phyloP scores from a whole-genome alignment of 2,888 invertebrate genomes.

The Notodonta ziczac region DNA sequence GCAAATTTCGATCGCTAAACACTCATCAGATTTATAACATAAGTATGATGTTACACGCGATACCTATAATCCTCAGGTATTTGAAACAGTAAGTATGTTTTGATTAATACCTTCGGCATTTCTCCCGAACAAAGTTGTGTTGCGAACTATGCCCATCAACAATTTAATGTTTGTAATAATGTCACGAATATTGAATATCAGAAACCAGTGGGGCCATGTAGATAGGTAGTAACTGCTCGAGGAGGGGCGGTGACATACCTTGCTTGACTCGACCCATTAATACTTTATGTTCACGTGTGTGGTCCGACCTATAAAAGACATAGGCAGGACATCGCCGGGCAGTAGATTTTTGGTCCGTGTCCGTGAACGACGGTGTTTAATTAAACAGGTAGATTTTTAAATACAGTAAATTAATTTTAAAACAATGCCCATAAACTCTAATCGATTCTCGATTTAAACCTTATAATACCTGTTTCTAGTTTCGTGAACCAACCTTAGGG shows the following conservation, averaged over 20 bases:
- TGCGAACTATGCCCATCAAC: constrained; percentile 55
- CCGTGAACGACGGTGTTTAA: constrained; percentile 55
- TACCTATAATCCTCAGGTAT: constrained; percentile 11
- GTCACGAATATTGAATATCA: constrained; percentile 63
- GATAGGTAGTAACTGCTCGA: constrained; percentile 16
- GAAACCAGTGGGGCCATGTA: constrained; percentile 44
- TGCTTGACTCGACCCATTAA: constrained; percentile 24
- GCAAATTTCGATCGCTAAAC: not conserved
- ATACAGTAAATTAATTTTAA: not conserved
- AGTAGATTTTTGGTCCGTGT: constrained; percentile 65
- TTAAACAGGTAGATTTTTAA: constrained; percentile 55
- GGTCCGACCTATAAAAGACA: constrained; percentile 76
- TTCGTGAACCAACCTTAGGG: not conserved
- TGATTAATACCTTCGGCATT: constrained; percentile 43
- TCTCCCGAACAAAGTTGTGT: constrained; percentile 46
- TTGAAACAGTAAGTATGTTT: constrained; percentile 22
- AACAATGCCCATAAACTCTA: not conserved
- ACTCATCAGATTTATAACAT: not conserved
- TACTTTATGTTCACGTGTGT: constrained; percentile 36
- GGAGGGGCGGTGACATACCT: constrained; percentile 57
- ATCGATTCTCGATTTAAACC: not conserved
- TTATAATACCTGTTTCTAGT: not conserved
- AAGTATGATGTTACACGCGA: constrained; percentile 7
- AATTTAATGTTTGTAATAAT: constrained; percentile 57
- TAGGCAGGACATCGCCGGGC: constrained; percentile 58